Evolutionary conservation across 2,797 vertebrate genomes (phyloP), one percentile per base, ranked within the genome.

Genomic region (Sebastes itinus): DNA sequence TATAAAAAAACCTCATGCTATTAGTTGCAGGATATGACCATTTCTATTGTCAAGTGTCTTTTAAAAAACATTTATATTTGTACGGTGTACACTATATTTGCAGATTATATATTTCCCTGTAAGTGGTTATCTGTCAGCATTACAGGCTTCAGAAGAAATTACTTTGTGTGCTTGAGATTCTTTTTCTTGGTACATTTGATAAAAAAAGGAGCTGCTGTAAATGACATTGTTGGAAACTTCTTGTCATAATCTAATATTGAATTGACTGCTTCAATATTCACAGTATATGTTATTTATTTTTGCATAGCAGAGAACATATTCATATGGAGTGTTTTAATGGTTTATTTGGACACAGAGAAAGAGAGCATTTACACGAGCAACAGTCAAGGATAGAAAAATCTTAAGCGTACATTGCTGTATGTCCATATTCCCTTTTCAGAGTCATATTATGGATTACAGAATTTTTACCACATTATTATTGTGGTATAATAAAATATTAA

Each of bases 291-390:
- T 96, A 92, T 95, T 97, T 98, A 98, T 98, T 96, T 96, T 98
- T 98, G 96, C 97, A 99, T 97, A 97, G 97, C 96, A 97, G 95
- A 97, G 96, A 96, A 89, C 84, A 88, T 93, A 91, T 92, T 93
- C 82, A 90, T 90, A 93, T 85, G 71, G 74, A 91, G 85, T 87
- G 94, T 94, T 92, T 85, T 84, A 88, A 91, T 92, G 87, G 81
- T 93, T 92, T 92, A 88, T 92, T 90, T 84, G 82, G 82, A 91
- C 59, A 84, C 30, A 30, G 20, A 23, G 42, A 70, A 2, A 32
- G 20, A 70, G 54, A 27, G 23, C 35, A 72, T 86, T 90, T 85
- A 87, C 80, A 89, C 64, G 38, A 84, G 77, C 35, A 60, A 67
- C 65, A 87, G 71, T 75, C 38, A 28, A 74, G 49, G 25, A 80